A percentile compares a stretch with the other conserved stretches of the same genome.
Evolutionary conservation across 2,888 invertebrate species (phyloP).

Genomic region (Epinotia brunnichana): DNA sequence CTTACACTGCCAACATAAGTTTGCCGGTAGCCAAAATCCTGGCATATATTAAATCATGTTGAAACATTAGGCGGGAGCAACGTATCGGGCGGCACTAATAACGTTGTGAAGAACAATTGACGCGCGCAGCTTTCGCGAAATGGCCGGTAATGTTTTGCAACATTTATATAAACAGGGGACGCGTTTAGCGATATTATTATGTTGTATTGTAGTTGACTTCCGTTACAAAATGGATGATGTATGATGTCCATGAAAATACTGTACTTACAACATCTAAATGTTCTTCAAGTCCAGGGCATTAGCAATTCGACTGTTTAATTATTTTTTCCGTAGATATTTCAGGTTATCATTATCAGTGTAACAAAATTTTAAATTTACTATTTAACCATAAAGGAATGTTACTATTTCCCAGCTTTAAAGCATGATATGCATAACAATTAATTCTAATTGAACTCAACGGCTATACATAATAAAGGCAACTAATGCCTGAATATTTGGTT

Average conservation of each 20-base stretch:
- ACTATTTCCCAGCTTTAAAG: no score
- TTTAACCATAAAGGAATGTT: no score
- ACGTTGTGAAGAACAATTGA: slow-evolving; percentile 54
- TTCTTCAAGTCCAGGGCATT: neutral
- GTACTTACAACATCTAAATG: neutral
- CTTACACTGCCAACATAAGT: slow-evolving; percentile 49
- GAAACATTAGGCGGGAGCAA: neutral
- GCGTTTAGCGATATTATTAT: slow-evolving; percentile 80
- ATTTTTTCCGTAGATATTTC: neutral
- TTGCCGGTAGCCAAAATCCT: slow-evolving; percentile 43
- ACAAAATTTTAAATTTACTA: neutral
- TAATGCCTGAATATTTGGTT: no score
- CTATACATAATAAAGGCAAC: no score
- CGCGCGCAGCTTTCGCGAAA: slow-evolving; percentile 71
- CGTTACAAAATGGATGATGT: slow-evolving; percentile 14
- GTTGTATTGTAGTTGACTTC: slow-evolving; percentile 58
- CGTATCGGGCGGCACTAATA: neutral
- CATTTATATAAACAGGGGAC: slow-evolving; percentile 75
- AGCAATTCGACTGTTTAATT: neutral
- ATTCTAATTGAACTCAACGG: no score
- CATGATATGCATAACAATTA: no score
- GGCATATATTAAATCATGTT: neutral
- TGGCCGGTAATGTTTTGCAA: slow-evolving; percentile 77
- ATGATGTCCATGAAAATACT: neutral
- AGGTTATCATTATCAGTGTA: no score